These are phyloP conservation scores for Aphidoletes aphidimyza DNA, from an alignment of 2,888 invertebrate genomes.

Conservation along the genomic window DNA sequence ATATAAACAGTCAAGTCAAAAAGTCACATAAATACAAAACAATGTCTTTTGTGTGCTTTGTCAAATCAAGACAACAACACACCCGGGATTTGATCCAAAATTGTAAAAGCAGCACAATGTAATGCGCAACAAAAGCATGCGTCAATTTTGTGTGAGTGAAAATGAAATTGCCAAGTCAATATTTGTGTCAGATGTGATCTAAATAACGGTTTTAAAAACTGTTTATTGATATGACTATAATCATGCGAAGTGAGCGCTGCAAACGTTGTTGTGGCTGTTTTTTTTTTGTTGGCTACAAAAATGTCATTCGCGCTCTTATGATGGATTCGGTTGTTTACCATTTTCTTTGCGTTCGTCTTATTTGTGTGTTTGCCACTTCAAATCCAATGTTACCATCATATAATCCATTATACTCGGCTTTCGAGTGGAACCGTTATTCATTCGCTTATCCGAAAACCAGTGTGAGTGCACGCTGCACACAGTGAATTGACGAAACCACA, in stretches of 20 bases:
- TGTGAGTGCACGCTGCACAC: too few species aligned
- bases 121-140: neutral
- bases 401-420: too few species aligned
- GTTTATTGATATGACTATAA: constrained; percentile 32
- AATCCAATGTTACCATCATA: too few species aligned
- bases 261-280: too few species aligned
- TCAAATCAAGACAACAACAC: neutral
- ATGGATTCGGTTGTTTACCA: too few species aligned
- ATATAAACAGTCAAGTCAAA: neutral
- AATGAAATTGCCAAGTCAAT: constrained; percentile 30
- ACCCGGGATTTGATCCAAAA: neutral
- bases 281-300: neutral
- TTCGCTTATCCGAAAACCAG: too few species aligned
- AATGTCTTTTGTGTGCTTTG: neutral
- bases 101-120: neutral
- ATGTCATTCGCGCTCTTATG: neutral
- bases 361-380: too few species aligned
- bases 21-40: neutral
- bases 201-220: constrained; percentile 38
- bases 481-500: neutral
- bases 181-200: constrained; percentile 39
- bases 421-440: too few species aligned
- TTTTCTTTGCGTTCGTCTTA: too few species aligned
- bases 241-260: neutral
- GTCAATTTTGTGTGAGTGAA: neutral